Evolutionary conservation across 92 coral and sea anemone genomes (phyloP).

Genomic region (Parazoanthus swiftii): DNA sequence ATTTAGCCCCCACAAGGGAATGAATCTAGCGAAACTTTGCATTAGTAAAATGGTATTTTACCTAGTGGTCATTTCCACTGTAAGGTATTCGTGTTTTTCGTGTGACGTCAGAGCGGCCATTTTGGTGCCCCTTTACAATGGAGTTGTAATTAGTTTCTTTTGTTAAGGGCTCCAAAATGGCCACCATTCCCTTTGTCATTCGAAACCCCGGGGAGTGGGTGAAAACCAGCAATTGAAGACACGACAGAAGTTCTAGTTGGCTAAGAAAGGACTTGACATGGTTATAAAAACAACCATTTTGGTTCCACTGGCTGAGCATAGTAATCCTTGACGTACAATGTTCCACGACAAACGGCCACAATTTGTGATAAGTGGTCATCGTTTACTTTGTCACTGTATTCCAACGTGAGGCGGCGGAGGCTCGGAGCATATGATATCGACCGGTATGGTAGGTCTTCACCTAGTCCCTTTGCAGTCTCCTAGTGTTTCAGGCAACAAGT

Average conservation of each 20-base stretch:
- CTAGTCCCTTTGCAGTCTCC: constrained; percentile 72
- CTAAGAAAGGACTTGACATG: no score
- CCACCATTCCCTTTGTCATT: no score
- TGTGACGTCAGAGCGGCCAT: no score
- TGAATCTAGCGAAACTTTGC: no score
- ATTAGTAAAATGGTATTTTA: no score
- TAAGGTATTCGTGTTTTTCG: no score
- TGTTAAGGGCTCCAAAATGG: no score
- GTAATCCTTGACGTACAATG: constrained; percentile 69
- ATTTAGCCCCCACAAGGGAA: no score
- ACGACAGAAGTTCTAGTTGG: neutral
- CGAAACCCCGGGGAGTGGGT: no score
- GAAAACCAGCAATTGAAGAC: neutral
- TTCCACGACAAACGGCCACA: constrained; percentile 83
- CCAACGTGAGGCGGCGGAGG: constrained; percentile 60
- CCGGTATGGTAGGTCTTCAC: constrained; percentile 73
- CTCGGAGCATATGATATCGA: constrained; percentile 70
- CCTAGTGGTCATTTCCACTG: no score
- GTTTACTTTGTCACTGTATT: constrained; percentile 83
- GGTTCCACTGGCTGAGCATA: constrained; percentile 78
- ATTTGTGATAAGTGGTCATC: constrained; percentile 84
- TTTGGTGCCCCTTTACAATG: no score
- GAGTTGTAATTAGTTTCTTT: no score
- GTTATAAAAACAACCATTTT: constrained; percentile 67
- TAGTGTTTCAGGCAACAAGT: constrained; percentile 23